Base-by-base conservation (phyloP, 2,113 vertebrate genomes). In the Sula dactylatra region DNA sequence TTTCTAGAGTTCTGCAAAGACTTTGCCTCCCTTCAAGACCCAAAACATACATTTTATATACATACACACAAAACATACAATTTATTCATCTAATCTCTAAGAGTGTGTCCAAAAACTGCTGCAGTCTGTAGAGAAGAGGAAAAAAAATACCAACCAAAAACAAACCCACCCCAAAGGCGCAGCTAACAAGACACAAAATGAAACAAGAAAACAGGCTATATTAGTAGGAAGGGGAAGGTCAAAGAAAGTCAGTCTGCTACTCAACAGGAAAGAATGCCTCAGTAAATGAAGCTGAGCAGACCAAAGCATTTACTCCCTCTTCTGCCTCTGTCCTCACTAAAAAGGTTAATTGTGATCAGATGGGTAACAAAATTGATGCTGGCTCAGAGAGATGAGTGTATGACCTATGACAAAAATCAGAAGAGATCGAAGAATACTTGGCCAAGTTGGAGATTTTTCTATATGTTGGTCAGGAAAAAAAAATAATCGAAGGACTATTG, bases 301-400 rank as follows among this genome's bases (percentile, higher is more conserved):
- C 66, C 70, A 80, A 88, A 92, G 66, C 11, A 7, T 58, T 84
- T 59, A 10, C 45, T 66, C 16, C 45, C 61, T 47, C 54, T 69
- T 76, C 74, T 96, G 18, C 34, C 55, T 73, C 78, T 45, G 27
- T 45, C 36, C 58, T 91, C 62, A 29, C 66, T 55, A 69, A 42
- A 89, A 70, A 88, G 58, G 58, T 90, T 87, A 89, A 91, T 82
- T 93, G 70, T 77, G 82, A 94, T 86, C 82, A 92, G 74, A 70
- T n/a, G 22, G 22, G 13, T 73, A 49, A 69, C n/a, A 86, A 85
- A 82, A 88, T 7, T 70, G 56, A 45, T 58, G 27, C 49, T 90
- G 74, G 78, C 90, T 73, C 1, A 0, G 44, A 89, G 10, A 88
- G 20, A 79, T 31, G 16, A 80, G 34, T 0, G 5, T 56, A 27